A percentile compares a stretch with the other conserved stretches of the same genome.
Conservation (phyloP, 2,888 invertebrate genomes). For the Pristionchus mayeri region DNA sequence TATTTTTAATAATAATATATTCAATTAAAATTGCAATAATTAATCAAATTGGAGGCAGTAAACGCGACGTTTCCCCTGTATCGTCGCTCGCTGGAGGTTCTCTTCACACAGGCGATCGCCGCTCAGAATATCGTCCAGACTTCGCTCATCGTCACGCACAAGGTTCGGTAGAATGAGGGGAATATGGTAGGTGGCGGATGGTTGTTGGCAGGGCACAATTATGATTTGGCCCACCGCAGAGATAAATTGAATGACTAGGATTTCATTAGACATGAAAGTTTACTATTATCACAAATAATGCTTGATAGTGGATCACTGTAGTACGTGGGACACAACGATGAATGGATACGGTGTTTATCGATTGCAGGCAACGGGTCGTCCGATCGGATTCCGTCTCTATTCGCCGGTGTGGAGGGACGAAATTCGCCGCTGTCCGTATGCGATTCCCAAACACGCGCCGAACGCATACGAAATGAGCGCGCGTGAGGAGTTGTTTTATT, state of each 20-base stretch:
- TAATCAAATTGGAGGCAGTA: neutral
- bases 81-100: slow-evolving; percentile 5
- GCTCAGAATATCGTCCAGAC: neutral
- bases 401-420: slow-evolving; percentile 22
- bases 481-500: neutral
- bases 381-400: slow-evolving; percentile 12
- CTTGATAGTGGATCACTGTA: no score
- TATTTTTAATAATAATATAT: no score
- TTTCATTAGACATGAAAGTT: no score
- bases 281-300: no score
- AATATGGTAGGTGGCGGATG: neutral
- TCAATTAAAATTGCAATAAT: no score
- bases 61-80: neutral
- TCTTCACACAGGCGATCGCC: slow-evolving; percentile 1
- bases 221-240: no score
- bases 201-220: neutral
- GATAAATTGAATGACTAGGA: no score
- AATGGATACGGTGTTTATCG: neutral
- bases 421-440: neutral
- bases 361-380: neutral
- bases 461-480: neutral
- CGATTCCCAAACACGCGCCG: neutral
- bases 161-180: neutral
- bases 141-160: neutral
- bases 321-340: no score